phyloP scores from a whole-genome alignment of 1,140 invertebrate species.

The Oscheius sp. region DNA sequence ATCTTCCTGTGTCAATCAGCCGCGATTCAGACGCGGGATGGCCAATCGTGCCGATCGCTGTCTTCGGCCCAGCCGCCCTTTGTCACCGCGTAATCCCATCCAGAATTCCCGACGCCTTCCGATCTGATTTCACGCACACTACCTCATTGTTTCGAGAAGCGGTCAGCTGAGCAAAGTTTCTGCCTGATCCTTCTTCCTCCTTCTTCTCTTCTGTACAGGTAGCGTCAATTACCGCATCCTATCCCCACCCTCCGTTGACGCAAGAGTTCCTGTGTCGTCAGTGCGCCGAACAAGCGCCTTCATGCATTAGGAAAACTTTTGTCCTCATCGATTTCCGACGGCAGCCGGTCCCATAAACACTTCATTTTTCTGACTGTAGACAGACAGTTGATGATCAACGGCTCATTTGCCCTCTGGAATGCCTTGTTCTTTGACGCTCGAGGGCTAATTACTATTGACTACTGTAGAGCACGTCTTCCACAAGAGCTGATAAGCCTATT shows the following conservation, averaged over 20 bases:
- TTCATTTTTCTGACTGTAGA: background rate
- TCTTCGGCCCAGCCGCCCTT: background rate
- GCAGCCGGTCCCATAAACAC: background rate
- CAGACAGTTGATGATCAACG: too few species aligned
- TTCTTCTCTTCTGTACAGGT: background rate
- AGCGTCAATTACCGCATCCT: too few species aligned
- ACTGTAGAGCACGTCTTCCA: too few species aligned
- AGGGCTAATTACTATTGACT: too few species aligned
- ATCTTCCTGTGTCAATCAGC: conserved; percentile 9
- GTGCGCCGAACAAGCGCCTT: too few species aligned
- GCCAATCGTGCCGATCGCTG: background rate
- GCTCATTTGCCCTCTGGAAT: too few species aligned
- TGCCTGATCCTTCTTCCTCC: background rate
- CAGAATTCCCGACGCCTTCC: background rate
- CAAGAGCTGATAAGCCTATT: too few species aligned
- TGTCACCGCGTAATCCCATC: background rate
- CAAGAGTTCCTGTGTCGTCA: background rate
- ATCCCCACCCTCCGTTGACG: background rate
- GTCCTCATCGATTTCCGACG: background rate
- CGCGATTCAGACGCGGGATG: background rate
- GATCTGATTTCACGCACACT: too few species aligned
- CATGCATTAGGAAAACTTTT: too few species aligned
- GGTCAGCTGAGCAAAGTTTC: background rate
- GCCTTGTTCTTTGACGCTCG: too few species aligned
- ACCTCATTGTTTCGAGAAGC: too few species aligned